Percentiles rank a stretch among this genome's conserved stretches.
phyloP scores from a whole-genome alignment of 2,888 invertebrate species.

The Acanthosoma haemorrhoidale region DNA sequence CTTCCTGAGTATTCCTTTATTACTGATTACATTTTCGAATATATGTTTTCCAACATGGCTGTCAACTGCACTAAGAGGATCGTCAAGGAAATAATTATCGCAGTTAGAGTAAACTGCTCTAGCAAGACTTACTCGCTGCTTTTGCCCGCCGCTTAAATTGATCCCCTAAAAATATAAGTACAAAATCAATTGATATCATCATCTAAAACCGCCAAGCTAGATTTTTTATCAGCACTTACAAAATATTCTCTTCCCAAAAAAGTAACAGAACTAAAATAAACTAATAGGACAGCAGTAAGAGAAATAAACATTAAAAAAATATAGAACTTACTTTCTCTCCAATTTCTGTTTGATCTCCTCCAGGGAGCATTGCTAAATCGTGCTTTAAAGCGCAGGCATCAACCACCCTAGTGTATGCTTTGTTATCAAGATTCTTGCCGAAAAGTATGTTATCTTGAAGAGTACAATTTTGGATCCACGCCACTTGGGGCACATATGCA shows the following conservation, averaged over 20 bases:
- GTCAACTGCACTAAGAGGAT: conserved; percentile 61
- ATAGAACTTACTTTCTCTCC: conserved; percentile 70
- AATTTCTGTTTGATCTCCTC: conserved; percentile 94
- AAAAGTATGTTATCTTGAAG: conserved; percentile 90
- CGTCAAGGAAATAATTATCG: conserved; percentile 56
- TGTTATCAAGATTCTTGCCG: conserved; percentile 66
- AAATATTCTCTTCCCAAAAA: too few relatives aligned
- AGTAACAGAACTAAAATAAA: too few relatives aligned
- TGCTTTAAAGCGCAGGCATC: conserved; percentile 86
- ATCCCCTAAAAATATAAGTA: conserved; percentile 45
- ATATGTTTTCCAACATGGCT: conserved; percentile 61
- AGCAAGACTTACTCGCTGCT: conserved; percentile 50
- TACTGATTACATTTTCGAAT: conserved; percentile 58
- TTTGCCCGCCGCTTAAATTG: conserved; percentile 51
- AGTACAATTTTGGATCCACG: conserved; percentile 97
- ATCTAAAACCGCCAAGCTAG: too few relatives aligned
- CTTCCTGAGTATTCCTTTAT: conserved; percentile 46
- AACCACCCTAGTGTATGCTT: conserved; percentile 71
- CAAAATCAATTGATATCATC: neutral
- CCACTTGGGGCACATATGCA: conserved; percentile 92
- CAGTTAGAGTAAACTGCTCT: conserved; percentile 49
- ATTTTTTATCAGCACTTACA: too few relatives aligned
- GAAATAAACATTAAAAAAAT: neutral
- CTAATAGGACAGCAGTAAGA: too few relatives aligned
- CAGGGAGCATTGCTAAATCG: conserved; percentile 89